Evolutionary conservation across 2,888 invertebrate species (phyloP).

Genomic region (Drosophila diplacantha): DNA sequence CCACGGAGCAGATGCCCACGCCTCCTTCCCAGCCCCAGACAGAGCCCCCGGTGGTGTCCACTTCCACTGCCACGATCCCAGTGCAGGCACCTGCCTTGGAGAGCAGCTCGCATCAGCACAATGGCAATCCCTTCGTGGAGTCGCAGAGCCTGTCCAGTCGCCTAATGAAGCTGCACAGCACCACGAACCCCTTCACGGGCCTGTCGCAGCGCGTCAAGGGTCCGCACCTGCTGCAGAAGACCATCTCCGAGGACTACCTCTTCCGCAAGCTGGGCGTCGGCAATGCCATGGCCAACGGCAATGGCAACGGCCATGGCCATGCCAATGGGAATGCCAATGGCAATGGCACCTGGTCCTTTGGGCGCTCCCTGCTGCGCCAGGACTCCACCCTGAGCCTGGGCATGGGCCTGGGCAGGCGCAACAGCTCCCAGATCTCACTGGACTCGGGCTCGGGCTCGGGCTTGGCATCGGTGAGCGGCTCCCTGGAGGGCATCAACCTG

Average conservation of each 20-base stretch:
- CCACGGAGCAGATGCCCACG: conserved; percentile 48
- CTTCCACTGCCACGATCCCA: conserved; percentile 4
- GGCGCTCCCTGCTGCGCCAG: conserved; percentile 73
- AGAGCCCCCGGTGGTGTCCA: neutral
- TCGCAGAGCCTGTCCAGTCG: conserved; percentile 62
- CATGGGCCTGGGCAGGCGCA: conserved; percentile 72
- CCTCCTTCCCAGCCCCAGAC: neutral
- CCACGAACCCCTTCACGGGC: conserved; percentile 71
- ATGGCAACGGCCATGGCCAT: conserved; percentile 32
- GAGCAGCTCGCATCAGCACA: conserved; percentile 18
- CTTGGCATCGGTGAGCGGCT: conserved; percentile 55
- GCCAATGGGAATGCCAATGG: conserved; percentile 44
- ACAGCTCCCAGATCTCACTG: conserved; percentile 75
- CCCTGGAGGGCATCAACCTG: conserved; percentile 73
- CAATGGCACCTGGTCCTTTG: conserved; percentile 73
- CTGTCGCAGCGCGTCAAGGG: conserved; percentile 74
- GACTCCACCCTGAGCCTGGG: conserved; percentile 70
- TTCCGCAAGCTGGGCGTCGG: conserved; percentile 69
- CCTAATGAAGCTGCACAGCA: conserved; percentile 60
- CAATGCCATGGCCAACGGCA: conserved; percentile 37
- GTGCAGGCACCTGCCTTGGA: neutral
- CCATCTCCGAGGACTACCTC: conserved; percentile 77
- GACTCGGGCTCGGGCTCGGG: conserved; percentile 61
- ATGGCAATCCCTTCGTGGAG: conserved; percentile 64
- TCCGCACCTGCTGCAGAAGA: conserved; percentile 76